Conservation (phyloP, 2,888 invertebrate species). For the Dexiosoma caninum region DNA sequence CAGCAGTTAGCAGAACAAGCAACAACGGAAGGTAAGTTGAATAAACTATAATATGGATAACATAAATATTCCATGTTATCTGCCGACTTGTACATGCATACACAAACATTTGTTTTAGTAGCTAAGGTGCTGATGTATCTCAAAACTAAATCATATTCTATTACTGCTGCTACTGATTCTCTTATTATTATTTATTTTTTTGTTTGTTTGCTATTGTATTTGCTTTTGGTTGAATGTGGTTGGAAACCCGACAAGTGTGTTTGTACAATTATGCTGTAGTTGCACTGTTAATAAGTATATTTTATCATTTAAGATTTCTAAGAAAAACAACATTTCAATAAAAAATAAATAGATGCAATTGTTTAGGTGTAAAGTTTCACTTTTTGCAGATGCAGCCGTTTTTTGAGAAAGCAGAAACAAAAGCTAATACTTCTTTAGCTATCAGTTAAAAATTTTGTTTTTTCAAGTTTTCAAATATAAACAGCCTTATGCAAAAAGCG, state of each 20-base stretch:
- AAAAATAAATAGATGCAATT: no score
- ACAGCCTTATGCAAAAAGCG: no score
- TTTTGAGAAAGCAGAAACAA: no score
- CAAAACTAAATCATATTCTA: slow-evolving; percentile 16
- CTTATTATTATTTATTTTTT: no score
- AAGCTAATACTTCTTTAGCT: no score
- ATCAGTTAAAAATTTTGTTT: no score
- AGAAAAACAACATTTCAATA: background rate
- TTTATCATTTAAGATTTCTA: slow-evolving; percentile 5
- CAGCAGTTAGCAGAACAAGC: slow-evolving; percentile 29
- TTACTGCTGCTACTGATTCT: slow-evolving; percentile 16
- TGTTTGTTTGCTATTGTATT: slow-evolving; percentile 15
- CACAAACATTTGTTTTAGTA: background rate
- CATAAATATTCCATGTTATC: background rate
- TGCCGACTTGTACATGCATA: background rate
- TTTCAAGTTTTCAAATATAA: no score
- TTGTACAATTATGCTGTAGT: slow-evolving; percentile 34
- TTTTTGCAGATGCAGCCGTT: no score
- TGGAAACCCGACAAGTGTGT: slow-evolving; percentile 74
- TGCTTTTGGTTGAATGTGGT: slow-evolving; percentile 42
- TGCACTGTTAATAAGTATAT: background rate
- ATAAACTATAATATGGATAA: slow-evolving; percentile 38
- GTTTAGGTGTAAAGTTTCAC: background rate
- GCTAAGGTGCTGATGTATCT: background rate
- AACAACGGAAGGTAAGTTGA: slow-evolving; percentile 56